A percentile compares a stretch with the other conserved stretches of the same genome.
These are phyloP conservation scores for Gobio gobio DNA, from an alignment of 2,113 vertebrate species.

Conservation along the genomic window DNA sequence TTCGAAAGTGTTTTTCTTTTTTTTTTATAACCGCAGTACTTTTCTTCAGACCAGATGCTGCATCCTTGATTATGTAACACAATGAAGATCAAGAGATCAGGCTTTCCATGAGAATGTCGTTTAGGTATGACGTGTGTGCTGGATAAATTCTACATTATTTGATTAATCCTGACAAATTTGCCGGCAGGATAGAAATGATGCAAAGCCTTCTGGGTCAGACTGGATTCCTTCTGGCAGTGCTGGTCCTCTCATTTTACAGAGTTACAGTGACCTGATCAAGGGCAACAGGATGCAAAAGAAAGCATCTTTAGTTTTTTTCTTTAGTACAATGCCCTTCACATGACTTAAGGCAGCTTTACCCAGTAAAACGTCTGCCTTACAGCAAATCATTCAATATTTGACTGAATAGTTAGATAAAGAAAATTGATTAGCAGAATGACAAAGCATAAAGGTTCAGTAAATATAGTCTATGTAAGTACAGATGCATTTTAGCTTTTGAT, in stretches of 20 bases:
- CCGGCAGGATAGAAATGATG: slow-evolving; percentile 10
- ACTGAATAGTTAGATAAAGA: not conserved
- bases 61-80: slow-evolving; percentile 27
- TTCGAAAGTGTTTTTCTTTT: not conserved
- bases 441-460: not conserved
- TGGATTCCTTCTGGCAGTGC: not conserved
- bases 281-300: not conserved
- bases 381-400: not conserved
- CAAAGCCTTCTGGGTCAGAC: slow-evolving; percentile 24
- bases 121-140: slow-evolving; percentile 3
- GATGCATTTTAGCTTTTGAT: not conserved
- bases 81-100: slow-evolving; percentile 3
- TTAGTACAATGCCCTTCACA: not conserved
- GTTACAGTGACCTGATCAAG: slow-evolving; percentile 37
- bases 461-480: not conserved
- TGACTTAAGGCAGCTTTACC: not conserved
- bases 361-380: not conserved
- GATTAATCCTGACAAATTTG: slow-evolving; percentile 32
- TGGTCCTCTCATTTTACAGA: slow-evolving; percentile 4
- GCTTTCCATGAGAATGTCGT: not conserved
- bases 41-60: slow-evolving; percentile 15
- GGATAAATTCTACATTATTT: not conserved
- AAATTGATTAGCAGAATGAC: not conserved
- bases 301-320: no score
- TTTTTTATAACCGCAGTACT: not conserved